Base-by-base conservation (phyloP, 1,140 invertebrate genomes). In the Radopholus similis region DNA sequence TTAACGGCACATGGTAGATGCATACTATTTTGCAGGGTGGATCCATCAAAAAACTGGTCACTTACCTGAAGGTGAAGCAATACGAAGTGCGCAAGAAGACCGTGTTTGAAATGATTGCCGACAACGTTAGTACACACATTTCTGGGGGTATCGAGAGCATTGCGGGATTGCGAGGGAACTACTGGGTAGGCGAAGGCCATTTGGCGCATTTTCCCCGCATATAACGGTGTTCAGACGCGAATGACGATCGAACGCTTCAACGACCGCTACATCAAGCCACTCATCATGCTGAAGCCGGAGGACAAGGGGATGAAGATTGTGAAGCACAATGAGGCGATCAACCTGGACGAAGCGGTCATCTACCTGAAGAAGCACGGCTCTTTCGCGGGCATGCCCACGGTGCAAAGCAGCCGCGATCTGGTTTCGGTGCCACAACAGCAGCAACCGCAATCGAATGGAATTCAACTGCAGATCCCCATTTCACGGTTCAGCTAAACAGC, bases 71-170 rank as follows among this genome's bases (percentile, higher is more conserved):
- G 62, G 76, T 77, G 9, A 77, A 77, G 42, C 73, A 71, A 40
- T 59, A 60, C 23, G 75, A 75, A 58, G 70, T 38, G 4, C 42
- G 58, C 26, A 54, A 69, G 42, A 70, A 79, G 51, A 76, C 47
- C 23, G 74, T 77, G 15, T 74, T 77, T 63, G 74, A 78, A 34
- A 70, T 77, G 70, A 75, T 77, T 30, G 65, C 75, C 53, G 67
- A 59, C 37, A 71, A 76, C 55, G 76, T 77, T 44, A 70, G 68
- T 54, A 58, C 28, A 21, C 64, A 77, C 59, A 42, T 76, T 18
- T 75, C 67, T 44, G 76, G 74, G 4, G 75, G 75, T 18, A 74
- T 77, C 11, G 75, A 77, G 57, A 71, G 74, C 28, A 73, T 77
- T 56, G 63, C 66, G 32, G 75, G 75, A 15, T 32, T 72, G 6